These are phyloP conservation scores for Coptotermes formosanus DNA, from an alignment of 1,140 invertebrate genomes.

Conservation along the genomic window DNA sequence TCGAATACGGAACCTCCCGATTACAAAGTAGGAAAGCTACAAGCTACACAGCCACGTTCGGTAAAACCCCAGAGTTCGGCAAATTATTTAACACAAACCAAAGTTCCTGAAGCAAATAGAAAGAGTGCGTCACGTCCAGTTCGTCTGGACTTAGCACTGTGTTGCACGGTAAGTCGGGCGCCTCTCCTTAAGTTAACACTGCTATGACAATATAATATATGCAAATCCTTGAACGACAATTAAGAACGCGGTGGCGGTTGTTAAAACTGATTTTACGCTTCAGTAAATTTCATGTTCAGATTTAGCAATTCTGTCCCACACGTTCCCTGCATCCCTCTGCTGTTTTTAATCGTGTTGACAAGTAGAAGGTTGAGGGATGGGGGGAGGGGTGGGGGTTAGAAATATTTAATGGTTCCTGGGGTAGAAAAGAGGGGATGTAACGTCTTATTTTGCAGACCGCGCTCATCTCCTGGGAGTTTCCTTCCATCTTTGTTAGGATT, in stretches of 20 bases:
- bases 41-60: no score
- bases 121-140: not conserved
- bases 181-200: not conserved
- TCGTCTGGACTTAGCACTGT: not conserved
- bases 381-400: not conserved
- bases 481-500: not conserved
- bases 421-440: not conserved
- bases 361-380: not conserved
- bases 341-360: constrained; percentile 30
- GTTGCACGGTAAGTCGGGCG: not conserved
- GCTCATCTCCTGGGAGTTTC: not conserved
- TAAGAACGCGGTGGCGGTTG: constrained; percentile 26
- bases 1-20: no score
- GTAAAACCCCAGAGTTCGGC: no score
- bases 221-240: constrained; percentile 23
- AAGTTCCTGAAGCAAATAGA: no score
- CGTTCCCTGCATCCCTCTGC: not conserved
- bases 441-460: constrained; percentile 1
- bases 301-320: constrained; percentile 11
- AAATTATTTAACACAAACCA: no score
- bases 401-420: constrained; percentile 16
- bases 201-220: constrained; percentile 21
- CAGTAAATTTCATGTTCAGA: constrained; percentile 21
- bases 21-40: no score
- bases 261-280: constrained; percentile 28